Evolutionary conservation across 2,888 invertebrate genomes (phyloP), one percentile per base, ranked within the genome.

Genomic region (Phortica magna): DNA sequence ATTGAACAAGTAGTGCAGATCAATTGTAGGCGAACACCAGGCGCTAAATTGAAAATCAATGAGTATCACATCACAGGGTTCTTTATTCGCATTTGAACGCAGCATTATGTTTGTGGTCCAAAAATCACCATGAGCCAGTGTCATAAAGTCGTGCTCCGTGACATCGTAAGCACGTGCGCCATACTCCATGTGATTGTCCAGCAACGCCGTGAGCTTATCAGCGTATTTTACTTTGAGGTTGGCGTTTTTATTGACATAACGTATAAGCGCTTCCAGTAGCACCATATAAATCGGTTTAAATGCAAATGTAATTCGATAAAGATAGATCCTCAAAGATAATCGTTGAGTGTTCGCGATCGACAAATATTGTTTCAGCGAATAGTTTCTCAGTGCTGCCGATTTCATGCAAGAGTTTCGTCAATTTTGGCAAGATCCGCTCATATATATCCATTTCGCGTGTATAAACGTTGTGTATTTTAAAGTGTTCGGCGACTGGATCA

Each of bases 51-150:
- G 90, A 68, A 90, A 90, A 55, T 90, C 90, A 19, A 90, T 87
- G 2, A 89, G 76, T 19, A 90, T 82, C 39, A 82, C 82, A 77
- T 89, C 89, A 0, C 75, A 77, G 0, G 85, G 84, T 0, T 71
- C 75, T 17, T 77, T 74, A 1, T 79, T 2, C 1, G 72, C 42
- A 43, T 80, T 78, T 39, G 88, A 87, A 14, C 83, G 83, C 17
- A 88, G 89, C 90, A 90, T 89, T 0, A 84, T 78, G 57, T 90
- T 90, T 10, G 88, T 89, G 0, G 82, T 83, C 90, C 90, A 90
- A 7, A 86, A 78, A 82, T 90, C 90, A 0, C 90, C 90, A 74
- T 90, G 90, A 43, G 83, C 81, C 12, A 90, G 67, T 0, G 85
- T 84, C 9, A 84, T 82, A 31, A 90, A 84, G 31, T 88, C 84